Conservation (phyloP, 2,113 vertebrate genomes). For the Copsychus sechellarum region DNA sequence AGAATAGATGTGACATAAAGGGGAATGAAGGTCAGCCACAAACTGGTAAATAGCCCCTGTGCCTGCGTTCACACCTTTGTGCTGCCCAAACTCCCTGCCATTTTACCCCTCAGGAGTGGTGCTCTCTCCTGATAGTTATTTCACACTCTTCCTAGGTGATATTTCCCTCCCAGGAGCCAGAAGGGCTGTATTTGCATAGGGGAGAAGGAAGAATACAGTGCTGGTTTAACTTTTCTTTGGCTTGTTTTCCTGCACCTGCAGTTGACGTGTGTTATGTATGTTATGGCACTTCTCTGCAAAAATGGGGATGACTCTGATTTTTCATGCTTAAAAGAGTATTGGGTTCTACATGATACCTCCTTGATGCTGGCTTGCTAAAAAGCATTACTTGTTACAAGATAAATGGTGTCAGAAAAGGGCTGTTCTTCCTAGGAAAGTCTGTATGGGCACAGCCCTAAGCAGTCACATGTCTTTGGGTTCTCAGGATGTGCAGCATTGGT, state of each 20-base stretch:
- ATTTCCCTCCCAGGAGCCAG: not conserved
- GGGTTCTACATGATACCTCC: not conserved
- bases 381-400: not conserved
- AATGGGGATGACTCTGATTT: not conserved
- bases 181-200: not conserved
- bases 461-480: not conserved
- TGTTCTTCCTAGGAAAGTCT: not conserved
- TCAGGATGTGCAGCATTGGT: not conserved
- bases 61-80: fast-evolving
- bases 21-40: not conserved
- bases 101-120: not conserved
- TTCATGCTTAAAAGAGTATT: not conserved
- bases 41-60: not conserved
- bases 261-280: not conserved
- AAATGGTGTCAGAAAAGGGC: not conserved
- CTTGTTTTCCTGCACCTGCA: not conserved
- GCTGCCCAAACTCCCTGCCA: not conserved
- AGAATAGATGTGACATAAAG: not conserved
- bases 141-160: not conserved
- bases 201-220: not conserved
- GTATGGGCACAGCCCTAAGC: not conserved
- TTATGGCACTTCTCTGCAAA: not conserved
- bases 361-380: not conserved
- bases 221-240: not conserved
- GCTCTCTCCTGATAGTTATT: not conserved